Conservation (phyloP, 2,113 vertebrate genomes). For the Zapus hudsonius region DNA sequence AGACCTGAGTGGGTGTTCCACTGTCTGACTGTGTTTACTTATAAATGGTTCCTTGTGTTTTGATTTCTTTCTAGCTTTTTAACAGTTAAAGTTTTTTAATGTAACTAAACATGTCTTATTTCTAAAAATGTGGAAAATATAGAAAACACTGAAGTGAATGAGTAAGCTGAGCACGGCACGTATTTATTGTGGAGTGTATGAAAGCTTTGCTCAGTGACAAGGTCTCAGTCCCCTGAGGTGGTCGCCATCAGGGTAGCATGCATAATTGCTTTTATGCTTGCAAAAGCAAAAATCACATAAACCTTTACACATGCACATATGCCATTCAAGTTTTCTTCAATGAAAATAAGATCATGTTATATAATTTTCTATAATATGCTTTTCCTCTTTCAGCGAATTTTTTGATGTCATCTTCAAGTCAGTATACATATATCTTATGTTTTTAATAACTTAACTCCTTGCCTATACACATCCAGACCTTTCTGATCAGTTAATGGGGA, state of each 20-base stretch:
- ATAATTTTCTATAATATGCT: neutral
- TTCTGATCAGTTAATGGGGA: neutral
- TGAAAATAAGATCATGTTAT: conserved; percentile 25
- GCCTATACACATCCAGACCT: neutral
- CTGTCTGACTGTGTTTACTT: conserved; percentile 14
- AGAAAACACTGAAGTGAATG: neutral
- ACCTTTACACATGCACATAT: neutral
- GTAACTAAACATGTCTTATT: conserved; percentile 49
- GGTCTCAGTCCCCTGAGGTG: neutral
- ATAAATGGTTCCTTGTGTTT: conserved; percentile 52
- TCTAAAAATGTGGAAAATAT: conserved; percentile 47
- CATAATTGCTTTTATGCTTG: conserved; percentile 12
- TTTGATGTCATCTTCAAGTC: neutral
- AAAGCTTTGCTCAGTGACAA: neutral
- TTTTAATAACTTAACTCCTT: neutral
- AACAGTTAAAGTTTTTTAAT: conserved; percentile 42
- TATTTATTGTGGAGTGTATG: conserved; percentile 38
- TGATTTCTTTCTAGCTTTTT: conserved; percentile 42
- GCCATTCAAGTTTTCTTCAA: neutral
- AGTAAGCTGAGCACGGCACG: neutral
- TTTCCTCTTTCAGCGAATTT: conserved; percentile 46
- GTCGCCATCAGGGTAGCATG: neutral
- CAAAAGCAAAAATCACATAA: neutral
- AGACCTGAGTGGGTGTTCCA: conserved; percentile 6
- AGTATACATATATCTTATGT: neutral